Percentiles rank a stretch among this genome's conserved stretches.
Evolutionary conservation across 2,888 invertebrate genomes (phyloP).

Genomic region (Apamea epomidion): DNA sequence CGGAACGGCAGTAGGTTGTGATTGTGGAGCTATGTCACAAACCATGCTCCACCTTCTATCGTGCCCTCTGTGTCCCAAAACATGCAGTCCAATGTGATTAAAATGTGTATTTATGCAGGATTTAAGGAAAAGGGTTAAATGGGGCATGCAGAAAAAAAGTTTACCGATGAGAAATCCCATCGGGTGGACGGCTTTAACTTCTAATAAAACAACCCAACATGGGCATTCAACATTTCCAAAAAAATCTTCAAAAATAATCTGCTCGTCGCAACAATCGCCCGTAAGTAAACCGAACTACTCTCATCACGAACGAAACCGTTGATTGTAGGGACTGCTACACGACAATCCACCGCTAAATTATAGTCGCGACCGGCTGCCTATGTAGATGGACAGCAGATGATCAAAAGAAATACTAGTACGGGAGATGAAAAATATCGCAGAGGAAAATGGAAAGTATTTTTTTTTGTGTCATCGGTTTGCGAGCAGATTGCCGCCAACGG

Average conservation of each 20-base stretch:
- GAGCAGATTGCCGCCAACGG: neutral
- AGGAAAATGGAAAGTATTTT: constrained; percentile 5
- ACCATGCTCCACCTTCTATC: too few species aligned
- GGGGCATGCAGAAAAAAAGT: neutral
- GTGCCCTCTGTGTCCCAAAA: too few species aligned
- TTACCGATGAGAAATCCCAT: neutral
- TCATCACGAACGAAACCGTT: constrained; percentile 61
- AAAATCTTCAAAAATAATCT: neutral
- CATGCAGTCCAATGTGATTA: too few species aligned
- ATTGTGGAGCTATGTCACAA: too few species aligned
- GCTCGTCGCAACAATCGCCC: constrained; percentile 31
- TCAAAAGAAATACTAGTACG: constrained; percentile 45
- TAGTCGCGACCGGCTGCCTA: constrained; percentile 48
- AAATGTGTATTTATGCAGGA: too few species aligned
- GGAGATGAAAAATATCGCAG: constrained; percentile 34
- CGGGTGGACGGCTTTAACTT: neutral
- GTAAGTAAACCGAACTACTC: constrained; percentile 58
- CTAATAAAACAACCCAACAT: neutral
- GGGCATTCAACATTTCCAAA: too few species aligned
- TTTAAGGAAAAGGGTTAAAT: too few species aligned
- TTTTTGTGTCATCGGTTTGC: neutral
- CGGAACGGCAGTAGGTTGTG: too few species aligned
- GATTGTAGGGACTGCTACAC: constrained; percentile 57
- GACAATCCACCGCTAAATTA: constrained; percentile 67
- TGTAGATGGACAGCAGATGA: constrained; percentile 52